These are phyloP conservation scores for Clostera curtula DNA, from an alignment of 2,888 invertebrate species.

Conservation along the genomic window DNA sequence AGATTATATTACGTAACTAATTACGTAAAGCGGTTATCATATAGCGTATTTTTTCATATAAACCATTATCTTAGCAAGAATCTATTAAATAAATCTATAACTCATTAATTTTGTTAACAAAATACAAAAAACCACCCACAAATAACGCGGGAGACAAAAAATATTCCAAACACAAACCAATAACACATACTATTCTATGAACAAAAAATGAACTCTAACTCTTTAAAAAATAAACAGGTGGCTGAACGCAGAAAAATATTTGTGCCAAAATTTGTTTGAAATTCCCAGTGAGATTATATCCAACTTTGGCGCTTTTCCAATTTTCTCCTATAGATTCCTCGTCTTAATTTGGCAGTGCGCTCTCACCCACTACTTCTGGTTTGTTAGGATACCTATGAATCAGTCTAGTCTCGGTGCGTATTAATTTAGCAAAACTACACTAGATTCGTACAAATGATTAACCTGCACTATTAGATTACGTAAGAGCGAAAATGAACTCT, in stretches of 20 bases:
- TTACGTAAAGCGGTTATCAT: too few species aligned
- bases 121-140: too few species aligned
- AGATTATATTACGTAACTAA: too few species aligned
- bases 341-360: conserved; percentile 57
- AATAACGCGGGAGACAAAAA: too few species aligned
- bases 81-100: too few species aligned
- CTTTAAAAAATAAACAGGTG: conserved; percentile 42
- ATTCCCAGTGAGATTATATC: conserved; percentile 44
- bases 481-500: too few species aligned
- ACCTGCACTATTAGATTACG: too few species aligned
- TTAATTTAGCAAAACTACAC: background rate
- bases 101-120: too few species aligned
- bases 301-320: conserved; percentile 60
- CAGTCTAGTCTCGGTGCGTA: background rate
- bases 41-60: too few species aligned
- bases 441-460: too few species aligned
- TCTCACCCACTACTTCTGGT: conserved; percentile 15
- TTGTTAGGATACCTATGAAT: conserved; percentile 13
- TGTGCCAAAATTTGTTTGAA: conserved; percentile 60
- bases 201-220: too few species aligned
- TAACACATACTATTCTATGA: conserved; percentile 3
- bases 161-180: conserved; percentile 1
- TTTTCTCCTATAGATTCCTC: conserved; percentile 41
- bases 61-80: too few species aligned
- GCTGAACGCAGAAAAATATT: conserved; percentile 47